Evolutionary conservation across 2,888 invertebrate genomes (phyloP), one percentile per base, ranked within the genome.

Genomic region (Drosophila mimica): DNA sequence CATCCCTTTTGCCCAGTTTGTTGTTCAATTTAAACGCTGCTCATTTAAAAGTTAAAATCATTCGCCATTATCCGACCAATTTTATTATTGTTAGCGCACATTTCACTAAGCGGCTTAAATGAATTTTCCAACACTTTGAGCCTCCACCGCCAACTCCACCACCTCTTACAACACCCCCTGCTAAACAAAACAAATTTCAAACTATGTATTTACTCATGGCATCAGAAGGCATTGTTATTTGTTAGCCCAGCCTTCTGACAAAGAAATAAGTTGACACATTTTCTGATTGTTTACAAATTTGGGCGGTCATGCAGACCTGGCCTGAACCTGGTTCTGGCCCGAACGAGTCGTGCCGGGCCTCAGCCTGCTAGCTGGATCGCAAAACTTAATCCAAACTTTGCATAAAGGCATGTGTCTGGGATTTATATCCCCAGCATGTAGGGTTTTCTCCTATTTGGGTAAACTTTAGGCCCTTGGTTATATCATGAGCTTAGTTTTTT

Each of bases 181-280:
- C 48, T 48, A 66, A 54, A 67, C 52, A 76, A 80, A 79, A 86
- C 81, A 88, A 85, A 88, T 82, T 81, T 82, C 59, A 77, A 89
- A 89, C 87, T 89, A 89, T 87, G 80, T 89, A 89, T 89, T 89
- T 87, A 85, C 88, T 88, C 83, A 78, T 78, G 76, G 88, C 88
- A 86, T 83, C 76, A 78, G 71, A 82, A 65, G 74, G 68, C 76
- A 86, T 83, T 88, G 83, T 86, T 80, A 74, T 83, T 74, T 58
- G 63, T 65, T 70, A 34, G 36, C 46, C 52, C 60, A 51, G 33
- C 54, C 65, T 33, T 30, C 54, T 46, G 36, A 56, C 71, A 71
- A 74, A 72, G 83, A 83, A 86, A 86, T 86, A 86, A 86, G 85
- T 88, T 86, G 85, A 86, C 85, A 86, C 86, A 86, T 86, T 86